phyloP scores from a whole-genome alignment of 1,140 invertebrate genomes.

The Tribolium castaneum region DNA sequence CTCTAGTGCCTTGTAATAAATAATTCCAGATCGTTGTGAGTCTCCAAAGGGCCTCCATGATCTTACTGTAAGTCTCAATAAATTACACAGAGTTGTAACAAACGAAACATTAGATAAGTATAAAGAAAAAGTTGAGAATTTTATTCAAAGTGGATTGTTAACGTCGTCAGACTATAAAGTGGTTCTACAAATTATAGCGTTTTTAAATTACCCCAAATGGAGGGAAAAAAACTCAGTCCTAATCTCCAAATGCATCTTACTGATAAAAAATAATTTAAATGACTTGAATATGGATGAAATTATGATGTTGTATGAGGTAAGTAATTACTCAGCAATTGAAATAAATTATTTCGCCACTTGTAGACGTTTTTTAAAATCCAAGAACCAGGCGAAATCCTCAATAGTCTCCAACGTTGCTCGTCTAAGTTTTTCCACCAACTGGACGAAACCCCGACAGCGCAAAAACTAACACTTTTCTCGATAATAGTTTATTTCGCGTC shows the following conservation, averaged over 20 bases:
- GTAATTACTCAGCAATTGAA: neutral
- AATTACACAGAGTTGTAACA: slow-evolving; percentile 52
- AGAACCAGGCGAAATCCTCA: slow-evolving; percentile 58
- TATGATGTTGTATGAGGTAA: slow-evolving; percentile 53
- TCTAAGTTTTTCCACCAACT: slow-evolving; percentile 54
- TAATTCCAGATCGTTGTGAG: slow-evolving; percentile 51
- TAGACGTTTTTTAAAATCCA: slow-evolving; percentile 59
- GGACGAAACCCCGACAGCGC: slow-evolving; percentile 48
- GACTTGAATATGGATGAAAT: slow-evolving; percentile 51
- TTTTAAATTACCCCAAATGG: slow-evolving; percentile 58
- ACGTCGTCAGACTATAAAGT: slow-evolving; percentile 45
- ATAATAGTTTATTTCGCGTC: slow-evolving; percentile 55
- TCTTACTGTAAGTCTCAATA: slow-evolving; percentile 56
- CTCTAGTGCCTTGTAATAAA: too few species aligned
- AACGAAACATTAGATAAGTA: slow-evolving; percentile 52
- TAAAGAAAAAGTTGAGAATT: slow-evolving; percentile 49
- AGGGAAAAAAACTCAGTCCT: slow-evolving; percentile 50
- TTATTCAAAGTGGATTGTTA: slow-evolving; percentile 48
- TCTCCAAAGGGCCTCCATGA: slow-evolving; percentile 49
- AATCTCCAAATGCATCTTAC: slow-evolving; percentile 51
- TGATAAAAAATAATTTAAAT: slow-evolving; percentile 54
- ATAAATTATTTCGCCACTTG: neutral
- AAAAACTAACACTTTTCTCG: slow-evolving; percentile 53
- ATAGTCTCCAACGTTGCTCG: slow-evolving; percentile 55
- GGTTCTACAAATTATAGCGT: slow-evolving; percentile 52